phyloP scores from a whole-genome alignment of 2,888 invertebrate genomes.

The Nebria brevicollis region DNA sequence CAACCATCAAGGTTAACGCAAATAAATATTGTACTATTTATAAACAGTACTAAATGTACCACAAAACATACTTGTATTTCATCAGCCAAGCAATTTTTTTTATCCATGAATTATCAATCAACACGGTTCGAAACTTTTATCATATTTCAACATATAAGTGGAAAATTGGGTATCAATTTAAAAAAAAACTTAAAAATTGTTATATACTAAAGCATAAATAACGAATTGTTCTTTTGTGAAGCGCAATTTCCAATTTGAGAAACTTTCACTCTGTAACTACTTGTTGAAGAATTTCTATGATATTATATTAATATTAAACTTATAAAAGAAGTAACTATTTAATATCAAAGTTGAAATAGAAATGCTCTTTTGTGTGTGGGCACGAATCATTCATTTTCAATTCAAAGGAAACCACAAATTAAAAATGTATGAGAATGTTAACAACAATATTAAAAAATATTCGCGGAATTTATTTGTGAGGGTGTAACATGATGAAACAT shows the following conservation, averaged over 20 bases:
- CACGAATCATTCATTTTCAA: not conserved
- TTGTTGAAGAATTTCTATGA: not conserved
- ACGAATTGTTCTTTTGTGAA: not conserved
- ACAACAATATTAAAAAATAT: not conserved
- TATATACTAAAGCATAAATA: too few relatives aligned
- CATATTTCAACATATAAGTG: too few relatives aligned
- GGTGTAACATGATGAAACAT: not conserved
- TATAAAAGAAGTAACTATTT: not conserved
- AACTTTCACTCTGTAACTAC: too few relatives aligned
- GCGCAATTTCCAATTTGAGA: not conserved
- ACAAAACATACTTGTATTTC: not conserved
- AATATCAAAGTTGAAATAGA: not conserved
- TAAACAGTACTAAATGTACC: not conserved
- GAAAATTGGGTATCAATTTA: too few relatives aligned
- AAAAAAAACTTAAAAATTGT: too few relatives aligned
- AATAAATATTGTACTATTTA: slow-evolving; percentile 1
- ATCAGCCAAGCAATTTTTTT: not conserved
- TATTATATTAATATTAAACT: not conserved
- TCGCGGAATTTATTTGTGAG: not conserved
- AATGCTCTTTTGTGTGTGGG: not conserved
- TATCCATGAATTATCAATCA: too few relatives aligned
- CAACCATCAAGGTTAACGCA: not conserved
- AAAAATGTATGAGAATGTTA: not conserved
- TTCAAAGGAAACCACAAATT: not conserved
- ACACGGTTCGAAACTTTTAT: too few relatives aligned